Base-by-base conservation (phyloP, 2,113 vertebrate genomes). In the Phylloscopus trochiloides region DNA sequence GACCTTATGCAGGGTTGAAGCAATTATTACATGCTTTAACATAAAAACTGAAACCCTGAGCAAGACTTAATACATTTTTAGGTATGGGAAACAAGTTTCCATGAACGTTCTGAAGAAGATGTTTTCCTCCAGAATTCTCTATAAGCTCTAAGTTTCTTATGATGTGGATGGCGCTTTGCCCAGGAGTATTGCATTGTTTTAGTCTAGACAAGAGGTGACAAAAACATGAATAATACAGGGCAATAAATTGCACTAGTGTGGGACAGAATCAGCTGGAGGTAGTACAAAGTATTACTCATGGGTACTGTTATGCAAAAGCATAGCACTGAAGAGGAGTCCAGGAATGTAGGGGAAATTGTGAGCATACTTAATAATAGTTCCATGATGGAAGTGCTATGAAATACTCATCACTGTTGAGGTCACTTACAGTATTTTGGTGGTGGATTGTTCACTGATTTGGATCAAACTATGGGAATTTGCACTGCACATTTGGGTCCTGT, bases 171-270 rank as follows among this genome's bases (percentile, higher is more conserved):
- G 58, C 2, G 0, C 52, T 71, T 21, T 3, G 17, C 90, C 71
- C 18, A 13, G 47, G 51, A 74, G 50, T 51, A 73, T 59, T 90
- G 54, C 67, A 88, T 88, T 94, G 81, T 71, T 92, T 59, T 81
- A 77, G 71, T 96, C 74, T 91, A 94, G 88, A 96, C 74, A 54
- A 87, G 77, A 96, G 71, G 47, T 93, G 78, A 83, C 63, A 95
- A 88, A 90, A 88, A 5, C 42, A 68, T 79, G 47, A 92, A 76
- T 79, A 79, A 72, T 7, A 43, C 34, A 55, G 47, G 38, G 34
- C 58, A 82, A 13, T 86, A 91, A 94, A 83, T 90, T 67, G 29
- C 51, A 71, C 28, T 50, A 51, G 16, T 2, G 1, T 62, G 25
- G 74, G 51, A 68, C 36, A 62, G 54, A 73, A 68, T 62, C 87